These are phyloP conservation scores for Noctua comes DNA, from an alignment of 2,888 invertebrate genomes.

Conservation along the genomic window DNA sequence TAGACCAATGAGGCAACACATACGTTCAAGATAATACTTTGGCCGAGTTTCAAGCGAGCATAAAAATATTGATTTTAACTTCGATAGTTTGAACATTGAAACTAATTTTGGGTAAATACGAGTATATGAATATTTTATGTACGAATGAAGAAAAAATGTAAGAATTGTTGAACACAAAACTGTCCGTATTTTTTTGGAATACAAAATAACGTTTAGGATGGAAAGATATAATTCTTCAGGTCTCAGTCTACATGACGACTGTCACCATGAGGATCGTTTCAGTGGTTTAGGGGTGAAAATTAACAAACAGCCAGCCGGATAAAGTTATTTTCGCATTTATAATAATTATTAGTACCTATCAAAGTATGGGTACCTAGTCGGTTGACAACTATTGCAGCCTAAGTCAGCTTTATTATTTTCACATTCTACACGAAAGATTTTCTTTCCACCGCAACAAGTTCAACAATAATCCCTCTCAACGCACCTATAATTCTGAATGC, in stretches of 20 bases:
- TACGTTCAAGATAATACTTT: too few relatives aligned
- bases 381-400: too few relatives aligned
- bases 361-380: too few relatives aligned
- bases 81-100: background rate
- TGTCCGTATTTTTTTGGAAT: background rate
- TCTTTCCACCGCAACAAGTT: background rate
- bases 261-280: background rate
- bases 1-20: background rate
- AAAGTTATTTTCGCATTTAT: background rate
- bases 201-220: too few relatives aligned
- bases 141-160: background rate
- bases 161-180: background rate
- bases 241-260: too few relatives aligned
- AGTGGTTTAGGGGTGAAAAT: background rate
- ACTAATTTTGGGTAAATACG: background rate
- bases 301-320: background rate
- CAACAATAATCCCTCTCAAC: constrained; percentile 2
- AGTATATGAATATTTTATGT: too few relatives aligned
- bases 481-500: constrained; percentile 5
- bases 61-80: background rate
- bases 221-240: background rate
- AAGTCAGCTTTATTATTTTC: too few relatives aligned
- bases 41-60: background rate
- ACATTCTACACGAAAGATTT: background rate
- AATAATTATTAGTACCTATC: too few relatives aligned